Percentiles rank a stretch among this genome's conserved stretches.
These are phyloP conservation scores for Intellagama lesueurii DNA, from an alignment of 2,797 vertebrate species.

Conservation along the genomic window DNA sequence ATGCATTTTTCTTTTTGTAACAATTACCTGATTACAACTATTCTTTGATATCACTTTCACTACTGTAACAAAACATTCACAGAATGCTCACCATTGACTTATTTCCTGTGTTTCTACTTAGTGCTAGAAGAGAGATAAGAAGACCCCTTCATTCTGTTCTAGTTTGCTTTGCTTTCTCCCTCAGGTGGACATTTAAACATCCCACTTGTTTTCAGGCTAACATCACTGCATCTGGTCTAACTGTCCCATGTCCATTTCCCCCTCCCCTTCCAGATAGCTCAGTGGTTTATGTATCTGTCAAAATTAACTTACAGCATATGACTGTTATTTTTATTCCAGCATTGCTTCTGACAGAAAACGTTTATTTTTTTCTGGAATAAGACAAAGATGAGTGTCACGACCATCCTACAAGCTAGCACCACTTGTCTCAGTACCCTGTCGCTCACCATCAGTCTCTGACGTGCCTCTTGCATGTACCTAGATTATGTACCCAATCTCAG, in stretches of 20 bases:
- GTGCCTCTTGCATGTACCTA: too few species aligned
- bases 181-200: background rate
- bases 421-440: too few species aligned
- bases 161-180: too few species aligned
- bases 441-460: too few species aligned
- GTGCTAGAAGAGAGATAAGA: background rate
- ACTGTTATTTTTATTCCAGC: too few species aligned
- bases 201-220: background rate
- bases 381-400: too few species aligned
- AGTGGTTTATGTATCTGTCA: too few species aligned
- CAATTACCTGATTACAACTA: background rate
- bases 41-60: slow-evolving; percentile 1
- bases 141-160: background rate
- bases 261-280: background rate
- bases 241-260: background rate
- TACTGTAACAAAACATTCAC: background rate
- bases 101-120: background rate
- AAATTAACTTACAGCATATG: too few species aligned
- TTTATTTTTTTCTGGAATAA: too few species aligned
- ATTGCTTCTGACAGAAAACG: too few species aligned
- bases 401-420: too few species aligned
- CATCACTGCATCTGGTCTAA: background rate
- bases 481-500: too few species aligned
- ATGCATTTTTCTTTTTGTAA: background rate
- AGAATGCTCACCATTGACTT: background rate